Conservation (phyloP, 2,113 vertebrate species). For the Ornithorhynchus anatinus region DNA sequence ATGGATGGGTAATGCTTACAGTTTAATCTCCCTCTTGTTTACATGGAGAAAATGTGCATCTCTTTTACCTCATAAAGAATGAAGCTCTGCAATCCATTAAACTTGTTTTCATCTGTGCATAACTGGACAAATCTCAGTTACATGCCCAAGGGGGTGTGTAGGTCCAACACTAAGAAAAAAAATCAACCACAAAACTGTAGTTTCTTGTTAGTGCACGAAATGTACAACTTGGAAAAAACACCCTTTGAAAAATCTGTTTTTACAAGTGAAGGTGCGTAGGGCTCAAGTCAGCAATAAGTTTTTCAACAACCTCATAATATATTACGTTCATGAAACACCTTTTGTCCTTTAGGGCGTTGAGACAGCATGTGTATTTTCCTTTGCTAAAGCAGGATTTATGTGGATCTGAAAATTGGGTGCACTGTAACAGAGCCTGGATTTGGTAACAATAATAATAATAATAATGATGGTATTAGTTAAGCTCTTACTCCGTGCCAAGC, state of each 20-base stretch:
- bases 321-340: no score
- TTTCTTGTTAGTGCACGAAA: not conserved
- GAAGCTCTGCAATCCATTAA: not conserved
- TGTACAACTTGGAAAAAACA: not conserved
- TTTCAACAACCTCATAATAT: no score
- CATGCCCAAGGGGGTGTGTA: no score
- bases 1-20: no score
- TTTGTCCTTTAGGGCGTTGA: no score
- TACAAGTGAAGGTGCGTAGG: not conserved
- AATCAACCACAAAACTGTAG: not conserved
- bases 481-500: no score
- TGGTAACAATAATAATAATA: no score
- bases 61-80: not conserved
- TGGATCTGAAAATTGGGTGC: no score
- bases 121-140: not conserved
- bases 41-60: not conserved
- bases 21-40: not conserved
- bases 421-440: no score
- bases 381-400: no score
- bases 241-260: not conserved
- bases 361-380: no score
- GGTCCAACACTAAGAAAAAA: not conserved
- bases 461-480: no score
- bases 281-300: not conserved
- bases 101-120: not conserved